Evolutionary conservation across 2,888 invertebrate species (phyloP).

Genomic region (Eremobia ochroleuca): DNA sequence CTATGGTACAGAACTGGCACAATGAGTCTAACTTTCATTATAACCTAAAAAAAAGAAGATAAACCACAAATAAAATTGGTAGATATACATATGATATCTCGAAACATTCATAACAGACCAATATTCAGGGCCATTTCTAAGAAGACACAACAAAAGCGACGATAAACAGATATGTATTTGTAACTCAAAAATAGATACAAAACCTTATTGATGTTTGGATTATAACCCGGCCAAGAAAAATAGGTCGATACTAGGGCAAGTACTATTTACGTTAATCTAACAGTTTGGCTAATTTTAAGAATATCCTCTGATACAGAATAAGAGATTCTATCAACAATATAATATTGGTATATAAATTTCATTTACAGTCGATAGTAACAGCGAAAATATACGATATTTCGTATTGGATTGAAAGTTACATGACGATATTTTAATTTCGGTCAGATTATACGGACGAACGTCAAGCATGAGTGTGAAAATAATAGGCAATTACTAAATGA

Average conservation of each 20-base stretch:
- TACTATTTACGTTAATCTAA: conserved; percentile 5
- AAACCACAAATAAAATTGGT: not conserved
- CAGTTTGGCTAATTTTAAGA: not conserved
- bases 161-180: conserved; percentile 45
- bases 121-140: conserved; percentile 17
- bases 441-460: conserved; percentile 74
- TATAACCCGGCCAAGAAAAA: conserved; percentile 74
- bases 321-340: not conserved
- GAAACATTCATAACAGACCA: conserved; percentile 11
- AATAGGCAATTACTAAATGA: conserved; percentile 59
- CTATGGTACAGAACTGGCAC: conserved; percentile 14
- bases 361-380: not conserved
- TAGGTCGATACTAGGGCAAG: conserved; percentile 9
- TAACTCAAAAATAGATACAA: conserved; percentile 65
- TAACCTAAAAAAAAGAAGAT: conserved; percentile 51
- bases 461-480: conserved; percentile 67
- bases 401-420: conserved; percentile 50
- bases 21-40: conserved; percentile 54
- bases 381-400: conserved; percentile 4
- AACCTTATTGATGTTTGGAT: conserved; percentile 81
- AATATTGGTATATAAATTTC: not conserved
- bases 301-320: not conserved
- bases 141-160: conserved; percentile 29
- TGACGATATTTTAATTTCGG: conserved; percentile 67
- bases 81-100: not conserved